Percentiles rank a stretch among this genome's conserved stretches.
These are phyloP conservation scores for Potorous gilbertii DNA, from an alignment of 2,797 vertebrate genomes.

Conservation along the genomic window DNA sequence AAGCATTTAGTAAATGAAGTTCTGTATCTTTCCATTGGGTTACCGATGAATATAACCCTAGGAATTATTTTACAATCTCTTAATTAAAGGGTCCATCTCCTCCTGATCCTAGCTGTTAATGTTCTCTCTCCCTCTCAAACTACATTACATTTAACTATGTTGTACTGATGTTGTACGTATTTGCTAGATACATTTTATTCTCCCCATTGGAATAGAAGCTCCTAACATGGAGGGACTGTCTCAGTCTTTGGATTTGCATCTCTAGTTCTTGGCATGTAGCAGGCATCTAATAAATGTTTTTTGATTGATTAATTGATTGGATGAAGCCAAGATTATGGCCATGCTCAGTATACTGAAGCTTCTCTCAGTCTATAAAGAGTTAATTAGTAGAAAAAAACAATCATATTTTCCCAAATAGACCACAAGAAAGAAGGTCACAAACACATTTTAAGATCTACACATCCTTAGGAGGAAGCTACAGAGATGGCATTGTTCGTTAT, in stretches of 20 bases:
- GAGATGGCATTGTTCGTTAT: background rate
- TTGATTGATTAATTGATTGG: background rate
- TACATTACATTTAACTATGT: background rate
- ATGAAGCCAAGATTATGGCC: background rate
- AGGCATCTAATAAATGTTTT: background rate
- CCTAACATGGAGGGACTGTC: background rate
- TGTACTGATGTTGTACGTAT: background rate
- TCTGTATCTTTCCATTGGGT: background rate
- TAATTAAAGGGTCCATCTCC: background rate
- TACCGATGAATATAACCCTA: background rate
- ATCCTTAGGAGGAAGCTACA: accelerated
- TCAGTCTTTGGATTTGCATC: background rate
- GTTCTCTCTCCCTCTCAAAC: background rate
- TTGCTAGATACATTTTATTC: background rate
- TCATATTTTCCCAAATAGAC: background rate
- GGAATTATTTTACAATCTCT: background rate
- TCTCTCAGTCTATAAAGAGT: background rate
- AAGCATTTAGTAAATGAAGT: background rate
- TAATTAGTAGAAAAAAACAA: background rate
- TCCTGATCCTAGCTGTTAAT: background rate
- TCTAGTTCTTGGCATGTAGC: background rate
- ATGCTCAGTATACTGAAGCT: background rate
- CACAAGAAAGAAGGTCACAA: background rate
- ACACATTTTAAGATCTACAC: background rate
- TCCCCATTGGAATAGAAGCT: background rate